Evolutionary conservation across 1,140 invertebrate genomes (phyloP).

Genomic region (Meloidogyne exigua): DNA sequence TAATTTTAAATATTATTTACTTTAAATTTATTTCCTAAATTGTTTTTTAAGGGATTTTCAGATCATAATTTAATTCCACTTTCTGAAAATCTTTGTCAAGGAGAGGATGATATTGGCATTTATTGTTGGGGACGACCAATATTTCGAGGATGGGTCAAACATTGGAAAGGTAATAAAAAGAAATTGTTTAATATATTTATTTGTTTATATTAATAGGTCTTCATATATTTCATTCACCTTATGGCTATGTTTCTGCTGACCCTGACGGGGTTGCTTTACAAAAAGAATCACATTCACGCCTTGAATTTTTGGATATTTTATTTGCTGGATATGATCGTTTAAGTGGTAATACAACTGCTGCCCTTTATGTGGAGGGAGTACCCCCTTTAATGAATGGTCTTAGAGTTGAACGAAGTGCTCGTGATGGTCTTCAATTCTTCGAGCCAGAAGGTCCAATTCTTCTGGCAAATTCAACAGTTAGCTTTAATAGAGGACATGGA

Average conservation of each 20-base stretch:
- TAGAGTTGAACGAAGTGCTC: conserved; percentile 54
- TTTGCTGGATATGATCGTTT: conserved; percentile 61
- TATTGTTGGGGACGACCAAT: conserved; percentile 62
- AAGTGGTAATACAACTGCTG: conserved; percentile 57
- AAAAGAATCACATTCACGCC: conserved; percentile 52
- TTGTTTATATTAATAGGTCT: conserved; percentile 37
- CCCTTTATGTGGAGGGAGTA: conserved; percentile 62
- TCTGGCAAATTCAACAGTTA: conserved; percentile 59
- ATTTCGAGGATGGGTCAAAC: conserved; percentile 59
- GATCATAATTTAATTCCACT: conserved; percentile 50
- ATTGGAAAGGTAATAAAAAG: conserved; percentile 54
- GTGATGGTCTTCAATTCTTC: conserved; percentile 58
- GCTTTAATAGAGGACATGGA: conserved; percentile 58
- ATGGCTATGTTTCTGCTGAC: conserved; percentile 55
- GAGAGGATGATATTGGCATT: conserved; percentile 62
- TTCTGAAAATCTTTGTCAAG: conserved; percentile 61
- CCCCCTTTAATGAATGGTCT: conserved; percentile 63
- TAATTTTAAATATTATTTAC: neutral
- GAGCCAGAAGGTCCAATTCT: conserved; percentile 58
- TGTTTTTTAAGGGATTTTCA: conserved; percentile 50
- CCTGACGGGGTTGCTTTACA: conserved; percentile 56
- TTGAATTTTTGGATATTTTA: conserved; percentile 60
- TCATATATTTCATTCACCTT: conserved; percentile 58
- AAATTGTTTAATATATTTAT: neutral
- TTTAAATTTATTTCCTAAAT: no score